phyloP scores from a whole-genome alignment of 92 coral and sea anemone species.

The Palythoa heliodiscus region DNA sequence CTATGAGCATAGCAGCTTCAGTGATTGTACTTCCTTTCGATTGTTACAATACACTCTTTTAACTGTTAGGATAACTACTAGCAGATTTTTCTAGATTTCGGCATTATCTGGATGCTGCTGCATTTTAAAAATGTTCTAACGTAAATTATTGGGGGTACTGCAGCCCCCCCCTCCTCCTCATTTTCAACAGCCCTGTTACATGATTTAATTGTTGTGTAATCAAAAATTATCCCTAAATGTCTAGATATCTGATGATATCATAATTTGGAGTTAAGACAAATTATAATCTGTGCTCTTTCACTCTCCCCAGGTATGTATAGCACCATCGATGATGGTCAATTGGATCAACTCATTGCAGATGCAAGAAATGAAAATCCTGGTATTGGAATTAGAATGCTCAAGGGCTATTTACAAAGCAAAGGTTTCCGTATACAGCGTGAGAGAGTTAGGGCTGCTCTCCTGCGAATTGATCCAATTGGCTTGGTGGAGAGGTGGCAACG shows the following conservation, averaged over 20 bases:
- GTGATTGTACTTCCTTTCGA: constrained; percentile 1
- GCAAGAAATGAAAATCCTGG: constrained; percentile 33
- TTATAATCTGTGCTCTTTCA: neutral
- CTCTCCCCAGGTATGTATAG: constrained; percentile 2
- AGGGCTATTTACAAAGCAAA: constrained; percentile 43
- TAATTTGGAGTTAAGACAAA: neutral
- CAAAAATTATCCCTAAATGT: neutral
- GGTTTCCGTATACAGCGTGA: constrained; percentile 51
- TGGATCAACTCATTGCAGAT: constrained; percentile 1
- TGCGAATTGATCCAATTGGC: constrained; percentile 59
- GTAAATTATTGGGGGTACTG: neutral
- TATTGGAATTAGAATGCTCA: constrained; percentile 51
- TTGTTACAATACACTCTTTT: neutral
- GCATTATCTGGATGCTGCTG: constrained; percentile 5
- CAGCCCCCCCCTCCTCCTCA: constrained; percentile 1
- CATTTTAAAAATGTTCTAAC: neutral
- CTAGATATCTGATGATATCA: neutral
- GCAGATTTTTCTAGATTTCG: constrained; percentile 1
- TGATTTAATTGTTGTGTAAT: neutral
- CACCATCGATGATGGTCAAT: neutral
- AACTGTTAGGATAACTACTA: neutral
- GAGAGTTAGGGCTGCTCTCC: constrained; percentile 51
- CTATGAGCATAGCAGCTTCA: neutral
- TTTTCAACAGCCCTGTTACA: neutral
- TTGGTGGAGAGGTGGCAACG: constrained; percentile 50